Evolutionary conservation across 1,140 invertebrate species (phyloP).

Genomic region (Leguminivora glycinivorella): DNA sequence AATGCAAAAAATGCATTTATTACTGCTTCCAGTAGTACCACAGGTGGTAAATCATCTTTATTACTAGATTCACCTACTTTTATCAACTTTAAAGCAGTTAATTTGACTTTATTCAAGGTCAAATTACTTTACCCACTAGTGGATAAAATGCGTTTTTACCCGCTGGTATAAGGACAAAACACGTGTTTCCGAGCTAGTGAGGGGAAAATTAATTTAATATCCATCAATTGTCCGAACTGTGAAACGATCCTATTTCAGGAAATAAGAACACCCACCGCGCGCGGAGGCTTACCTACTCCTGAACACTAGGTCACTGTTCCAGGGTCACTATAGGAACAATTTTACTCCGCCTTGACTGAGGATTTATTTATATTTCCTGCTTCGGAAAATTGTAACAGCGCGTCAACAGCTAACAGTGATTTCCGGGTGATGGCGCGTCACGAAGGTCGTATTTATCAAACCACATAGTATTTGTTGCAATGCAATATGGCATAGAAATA

Average conservation of each 20-base stretch:
- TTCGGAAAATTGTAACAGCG: conserved; percentile 73
- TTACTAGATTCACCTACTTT: no score
- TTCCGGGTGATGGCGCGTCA: conserved; percentile 67
- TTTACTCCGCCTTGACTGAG: conserved; percentile 61
- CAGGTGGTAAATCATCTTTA: no score
- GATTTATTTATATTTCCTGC: conserved; percentile 66
- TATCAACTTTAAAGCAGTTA: no score
- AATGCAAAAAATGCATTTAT: no score
- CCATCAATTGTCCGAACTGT: background rate
- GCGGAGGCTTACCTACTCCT: conserved; percentile 1
- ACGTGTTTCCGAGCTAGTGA: no score
- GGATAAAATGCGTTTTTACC: no score
- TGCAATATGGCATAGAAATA: conserved; percentile 25
- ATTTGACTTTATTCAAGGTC: no score
- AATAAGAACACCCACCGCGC: background rate
- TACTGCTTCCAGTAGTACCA: no score
- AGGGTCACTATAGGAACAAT: conserved; percentile 42
- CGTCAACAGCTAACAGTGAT: conserved; percentile 61
- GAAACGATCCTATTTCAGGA: conserved; percentile 13
- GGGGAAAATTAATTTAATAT: no score
- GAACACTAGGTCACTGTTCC: conserved; percentile 22
- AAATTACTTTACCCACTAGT: no score
- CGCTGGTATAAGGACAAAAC: no score
- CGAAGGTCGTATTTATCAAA: conserved; percentile 63
- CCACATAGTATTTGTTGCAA: conserved; percentile 27